phyloP scores from a whole-genome alignment of 2,888 invertebrate species.

The Atrina japonica region DNA sequence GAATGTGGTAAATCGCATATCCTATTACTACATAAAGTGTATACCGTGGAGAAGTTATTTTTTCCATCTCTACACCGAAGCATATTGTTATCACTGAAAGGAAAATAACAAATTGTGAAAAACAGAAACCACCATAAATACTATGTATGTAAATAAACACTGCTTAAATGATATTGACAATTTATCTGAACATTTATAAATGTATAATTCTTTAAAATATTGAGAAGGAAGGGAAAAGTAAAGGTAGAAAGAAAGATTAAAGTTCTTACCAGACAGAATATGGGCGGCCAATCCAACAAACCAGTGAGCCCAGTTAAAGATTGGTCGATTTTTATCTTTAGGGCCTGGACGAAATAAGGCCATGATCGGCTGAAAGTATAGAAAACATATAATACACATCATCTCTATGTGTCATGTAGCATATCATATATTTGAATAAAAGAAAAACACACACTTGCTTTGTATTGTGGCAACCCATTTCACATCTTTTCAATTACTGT shows the following conservation, averaged over 20 bases:
- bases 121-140: background rate
- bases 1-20: constrained; percentile 57
- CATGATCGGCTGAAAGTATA: constrained; percentile 73
- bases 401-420: too few relatives aligned
- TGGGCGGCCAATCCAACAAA: constrained; percentile 73
- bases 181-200: too few relatives aligned
- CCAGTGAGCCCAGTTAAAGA: constrained; percentile 80
- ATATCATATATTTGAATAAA: too few relatives aligned
- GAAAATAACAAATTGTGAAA: background rate
- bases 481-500: too few relatives aligned
- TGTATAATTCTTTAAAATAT: too few relatives aligned
- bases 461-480: too few relatives aligned
- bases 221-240: too few relatives aligned
- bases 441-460: too few relatives aligned
- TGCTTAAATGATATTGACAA: too few relatives aligned
- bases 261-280: constrained; percentile 71
- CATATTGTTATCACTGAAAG: constrained; percentile 58
- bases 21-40: constrained; percentile 60
- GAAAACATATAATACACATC: constrained; percentile 6
- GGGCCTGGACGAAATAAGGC: constrained; percentile 75
- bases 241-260: too few relatives aligned
- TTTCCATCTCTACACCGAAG: constrained; percentile 60
- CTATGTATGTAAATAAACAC: too few relatives aligned
- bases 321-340: constrained; percentile 62
- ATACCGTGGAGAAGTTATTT: constrained; percentile 58